These are phyloP conservation scores for Sebastes glaucus DNA, from an alignment of 2,797 vertebrate species.

Conservation along the genomic window DNA sequence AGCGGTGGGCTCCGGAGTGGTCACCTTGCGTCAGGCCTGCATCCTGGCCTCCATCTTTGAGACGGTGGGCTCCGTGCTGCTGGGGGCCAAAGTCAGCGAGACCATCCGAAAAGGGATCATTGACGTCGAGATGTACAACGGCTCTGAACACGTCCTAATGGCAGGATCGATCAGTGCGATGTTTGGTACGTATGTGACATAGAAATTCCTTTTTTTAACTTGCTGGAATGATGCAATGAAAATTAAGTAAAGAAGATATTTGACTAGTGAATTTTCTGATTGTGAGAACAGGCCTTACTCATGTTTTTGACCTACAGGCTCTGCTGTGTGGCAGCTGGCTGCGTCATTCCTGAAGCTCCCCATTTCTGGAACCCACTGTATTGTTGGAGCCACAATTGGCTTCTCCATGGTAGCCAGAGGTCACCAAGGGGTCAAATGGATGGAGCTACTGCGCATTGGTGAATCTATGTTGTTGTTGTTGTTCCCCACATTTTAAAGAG, in stretches of 20 bases:
- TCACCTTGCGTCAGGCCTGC: conserved; percentile 93
- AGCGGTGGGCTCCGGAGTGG: conserved; percentile 94
- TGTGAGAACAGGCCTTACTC: background rate
- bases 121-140: conserved; percentile 89
- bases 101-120: conserved; percentile 95
- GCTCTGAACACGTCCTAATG: conserved; percentile 85
- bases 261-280: background rate
- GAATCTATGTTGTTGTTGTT: conserved; percentile 32
- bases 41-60: conserved; percentile 93
- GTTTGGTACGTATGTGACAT: conserved; percentile 84
- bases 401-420: conserved; percentile 93
- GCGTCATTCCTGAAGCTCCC: conserved; percentile 97
- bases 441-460: conserved; percentile 94
- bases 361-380: conserved; percentile 98
- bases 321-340: conserved; percentile 93
- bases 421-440: conserved; percentile 91
- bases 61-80: conserved; percentile 91
- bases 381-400: conserved; percentile 97
- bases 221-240: background rate
- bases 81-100: conserved; percentile 95
- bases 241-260: background rate
- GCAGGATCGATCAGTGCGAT: conserved; percentile 94
- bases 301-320: conserved; percentile 81
- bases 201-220: background rate
- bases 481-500: background rate